phyloP scores from a whole-genome alignment of 2,888 invertebrate species.

The Scaptomyza tumidula region DNA sequence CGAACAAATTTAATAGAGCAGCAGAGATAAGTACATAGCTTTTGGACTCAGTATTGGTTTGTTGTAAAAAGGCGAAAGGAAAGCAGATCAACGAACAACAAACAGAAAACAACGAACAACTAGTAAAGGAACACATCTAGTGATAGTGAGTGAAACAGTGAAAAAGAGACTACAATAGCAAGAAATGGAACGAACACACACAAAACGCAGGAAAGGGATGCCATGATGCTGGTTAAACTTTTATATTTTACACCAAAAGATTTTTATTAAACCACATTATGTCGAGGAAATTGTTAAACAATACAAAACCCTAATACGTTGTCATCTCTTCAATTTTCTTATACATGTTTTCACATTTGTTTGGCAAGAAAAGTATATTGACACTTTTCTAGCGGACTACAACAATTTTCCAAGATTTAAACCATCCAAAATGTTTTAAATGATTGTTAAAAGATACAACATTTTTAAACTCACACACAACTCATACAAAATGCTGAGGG shows the following conservation, averaged over 20 bases:
- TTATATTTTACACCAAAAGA: background rate
- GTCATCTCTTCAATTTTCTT: too few relatives aligned
- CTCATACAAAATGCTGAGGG: background rate
- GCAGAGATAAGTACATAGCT: slow-evolving; percentile 20
- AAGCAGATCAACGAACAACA: slow-evolving; percentile 27
- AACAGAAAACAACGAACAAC: slow-evolving; percentile 10
- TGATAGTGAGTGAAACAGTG: slow-evolving; percentile 13
- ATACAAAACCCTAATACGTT: too few relatives aligned
- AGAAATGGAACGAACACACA: slow-evolving; percentile 23
- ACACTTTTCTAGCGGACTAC: too few relatives aligned
- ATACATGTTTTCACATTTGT: background rate
- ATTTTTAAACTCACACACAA: background rate
- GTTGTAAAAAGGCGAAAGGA: slow-evolving; percentile 12
- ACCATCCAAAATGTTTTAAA: background rate
- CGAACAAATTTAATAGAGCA: slow-evolving; percentile 30
- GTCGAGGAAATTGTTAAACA: background rate
- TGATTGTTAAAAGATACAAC: background rate
- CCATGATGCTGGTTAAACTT: slow-evolving; percentile 16
- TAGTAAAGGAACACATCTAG: slow-evolving; percentile 16
- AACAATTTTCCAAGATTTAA: too few relatives aligned
- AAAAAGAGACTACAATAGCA: slow-evolving; percentile 18
- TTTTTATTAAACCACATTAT: background rate
- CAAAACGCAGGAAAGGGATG: slow-evolving; percentile 9
- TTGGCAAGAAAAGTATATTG: background rate
- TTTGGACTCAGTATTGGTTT: slow-evolving; percentile 13